Evolutionary conservation across 2,888 invertebrate genomes (phyloP), one percentile per base, ranked within the genome.

Genomic region (Gryllus longicercus): DNA sequence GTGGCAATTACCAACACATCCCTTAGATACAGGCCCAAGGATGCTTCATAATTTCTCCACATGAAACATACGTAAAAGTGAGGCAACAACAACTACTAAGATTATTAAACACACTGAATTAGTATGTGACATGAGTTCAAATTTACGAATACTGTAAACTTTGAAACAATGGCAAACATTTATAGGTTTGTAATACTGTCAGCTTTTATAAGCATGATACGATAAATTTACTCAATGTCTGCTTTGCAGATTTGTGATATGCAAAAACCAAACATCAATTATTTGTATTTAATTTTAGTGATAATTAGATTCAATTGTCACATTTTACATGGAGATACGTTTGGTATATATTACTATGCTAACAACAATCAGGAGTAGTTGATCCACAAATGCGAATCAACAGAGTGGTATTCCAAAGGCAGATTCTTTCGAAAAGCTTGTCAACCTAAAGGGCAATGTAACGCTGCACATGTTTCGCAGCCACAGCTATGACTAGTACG

Each of bases 321-420:
- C 63, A 63, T 63, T 63, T 38, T 14, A 63, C n/a, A 63, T 63
- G 63, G 63, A 63, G n/a, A 63, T 63, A 63, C 63, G 63, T 63
- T 63, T 63, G 63, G 63, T 63, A 63, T 18, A 63, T n/a, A 63
- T 14, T n/a, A 18, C 14, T n/a, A 18, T 18, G 10, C 63, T 63
- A 63, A 63, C 63, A 63, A 63, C 63, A 63, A n/a, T 63, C 16
- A 63, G 63, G 63, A 63, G n/a, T 63, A n/a, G 63, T 63, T 63
- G 63, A 63, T n/a, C 14, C 63, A 63, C 63, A 63, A 8, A 8
- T 18, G 63, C n/a, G 63, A n/a, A 63, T 63, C 63, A 63, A 63
- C 63, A 63, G 63, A 63, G 63, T 63, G 63, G 63, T 63, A 63
- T 63, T 63, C 63, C 63, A 63, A 63, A 63, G 63, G 63, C 63